Evolutionary conservation across 1,140 invertebrate species (phyloP).

Genomic region (Polyergus mexicanus): DNA sequence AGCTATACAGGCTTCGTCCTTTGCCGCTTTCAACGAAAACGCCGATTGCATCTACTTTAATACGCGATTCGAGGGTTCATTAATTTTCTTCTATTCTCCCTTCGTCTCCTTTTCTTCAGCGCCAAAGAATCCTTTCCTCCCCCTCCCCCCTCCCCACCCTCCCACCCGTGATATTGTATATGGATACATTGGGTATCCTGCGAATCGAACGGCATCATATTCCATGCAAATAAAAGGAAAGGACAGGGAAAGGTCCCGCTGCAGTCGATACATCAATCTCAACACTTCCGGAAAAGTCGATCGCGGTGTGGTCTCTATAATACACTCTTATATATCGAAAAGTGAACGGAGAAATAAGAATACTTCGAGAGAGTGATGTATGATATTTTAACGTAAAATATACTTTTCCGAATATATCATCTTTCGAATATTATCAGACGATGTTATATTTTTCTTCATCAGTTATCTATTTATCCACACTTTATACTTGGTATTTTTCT

Average conservation of each 20-base stretch:
- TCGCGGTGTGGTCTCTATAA: constrained; percentile 28
- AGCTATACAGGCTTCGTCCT: constrained; percentile 18
- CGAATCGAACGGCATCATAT: constrained; percentile 21
- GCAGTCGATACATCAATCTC: constrained; percentile 46
- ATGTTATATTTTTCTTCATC: constrained; percentile 6
- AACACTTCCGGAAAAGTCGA: constrained; percentile 34
- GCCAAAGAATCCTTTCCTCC: neutral
- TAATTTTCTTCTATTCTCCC: constrained; percentile 62
- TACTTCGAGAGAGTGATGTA: constrained; percentile 26
- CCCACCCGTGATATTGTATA: constrained; percentile 7
- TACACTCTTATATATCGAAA: constrained; percentile 11
- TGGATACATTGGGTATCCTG: constrained; percentile 30
- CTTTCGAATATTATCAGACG: constrained; percentile 28
- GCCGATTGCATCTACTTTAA: constrained; percentile 64
- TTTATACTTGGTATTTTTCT: constrained; percentile 1
- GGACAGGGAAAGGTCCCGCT: neutral
- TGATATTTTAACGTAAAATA: constrained; percentile 34
- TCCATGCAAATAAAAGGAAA: neutral
- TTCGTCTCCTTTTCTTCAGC: constrained; percentile 40
- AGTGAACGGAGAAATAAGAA: constrained; percentile 20
- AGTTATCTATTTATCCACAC: neutral
- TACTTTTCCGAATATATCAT: constrained; percentile 35
- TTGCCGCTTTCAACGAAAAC: constrained; percentile 15
- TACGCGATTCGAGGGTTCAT: constrained; percentile 47
- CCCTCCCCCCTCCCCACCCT: too few relatives aligned